These are phyloP conservation scores for Drosophila murphyi DNA, from an alignment of 1,140 invertebrate genomes.

Conservation along the genomic window DNA sequence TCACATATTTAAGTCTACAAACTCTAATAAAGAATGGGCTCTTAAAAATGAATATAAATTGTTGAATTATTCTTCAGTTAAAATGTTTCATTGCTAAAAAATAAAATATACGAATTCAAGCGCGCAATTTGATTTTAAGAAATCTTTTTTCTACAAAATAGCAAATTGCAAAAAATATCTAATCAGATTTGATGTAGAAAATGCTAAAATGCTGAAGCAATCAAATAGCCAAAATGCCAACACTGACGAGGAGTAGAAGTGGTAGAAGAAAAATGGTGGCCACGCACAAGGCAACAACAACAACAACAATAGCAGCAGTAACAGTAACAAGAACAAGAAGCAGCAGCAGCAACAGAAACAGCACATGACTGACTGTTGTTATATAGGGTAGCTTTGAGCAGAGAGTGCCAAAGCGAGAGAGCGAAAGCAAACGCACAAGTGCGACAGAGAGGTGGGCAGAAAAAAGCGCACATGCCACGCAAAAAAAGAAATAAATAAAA, in stretches of 20 bases:
- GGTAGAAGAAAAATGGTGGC: constrained; percentile 39
- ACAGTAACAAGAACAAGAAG: constrained; percentile 13
- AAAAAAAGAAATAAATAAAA: constrained; percentile 1
- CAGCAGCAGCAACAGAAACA: constrained; percentile 21
- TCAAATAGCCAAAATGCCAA: constrained; percentile 24
- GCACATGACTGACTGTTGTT: constrained; percentile 51
- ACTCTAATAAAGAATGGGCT: too few species aligned
- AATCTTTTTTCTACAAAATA: too few species aligned
- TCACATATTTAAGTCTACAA: too few species aligned
- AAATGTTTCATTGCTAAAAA: too few species aligned
- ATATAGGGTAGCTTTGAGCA: constrained; percentile 68
- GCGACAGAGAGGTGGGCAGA: constrained; percentile 26
- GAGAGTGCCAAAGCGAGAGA: constrained; percentile 22
- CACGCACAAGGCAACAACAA: constrained; percentile 24
- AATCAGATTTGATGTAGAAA: too few species aligned
- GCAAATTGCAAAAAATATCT: too few species aligned
- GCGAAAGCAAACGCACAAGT: constrained; percentile 17
- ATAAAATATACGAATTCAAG: too few species aligned
- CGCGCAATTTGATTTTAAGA: too few species aligned
- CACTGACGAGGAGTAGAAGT: constrained; percentile 4
- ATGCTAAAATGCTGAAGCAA: neutral
- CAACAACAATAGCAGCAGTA: constrained; percentile 18
- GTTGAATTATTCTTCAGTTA: too few species aligned
- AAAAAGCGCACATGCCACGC: constrained; percentile 72
- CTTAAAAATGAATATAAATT: too few species aligned